A percentile compares a stretch with the other conserved stretches of the same genome.
phyloP scores from a whole-genome alignment of 2,113 vertebrate species.

The Sisor rabdophorus region DNA sequence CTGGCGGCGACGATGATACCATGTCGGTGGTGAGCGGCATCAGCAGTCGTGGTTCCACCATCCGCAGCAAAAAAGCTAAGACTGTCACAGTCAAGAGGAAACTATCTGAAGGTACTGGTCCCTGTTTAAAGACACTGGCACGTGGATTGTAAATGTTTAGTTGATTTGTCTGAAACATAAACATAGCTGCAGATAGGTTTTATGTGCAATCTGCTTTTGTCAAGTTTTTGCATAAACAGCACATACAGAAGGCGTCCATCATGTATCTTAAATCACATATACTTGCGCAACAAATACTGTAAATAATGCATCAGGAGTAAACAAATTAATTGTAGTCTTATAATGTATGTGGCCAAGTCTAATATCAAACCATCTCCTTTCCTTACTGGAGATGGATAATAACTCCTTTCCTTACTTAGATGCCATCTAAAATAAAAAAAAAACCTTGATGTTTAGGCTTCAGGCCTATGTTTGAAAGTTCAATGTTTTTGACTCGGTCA shows the following conservation, averaged over 20 bases:
- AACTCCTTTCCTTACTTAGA: too few relatives aligned
- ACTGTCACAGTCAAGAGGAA: conserved; percentile 86
- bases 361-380: background rate
- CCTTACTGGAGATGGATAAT: too few relatives aligned
- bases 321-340: background rate
- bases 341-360: background rate
- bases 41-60: conserved; percentile 77
- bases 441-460: background rate
- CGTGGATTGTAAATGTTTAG: too few relatives aligned
- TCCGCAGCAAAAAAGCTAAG: conserved; percentile 94
- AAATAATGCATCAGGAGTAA: background rate
- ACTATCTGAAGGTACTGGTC: conserved; percentile 84
- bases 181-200: background rate
- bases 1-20: conserved; percentile 93
- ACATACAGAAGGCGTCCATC: background rate
- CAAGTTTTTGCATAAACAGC: background rate
- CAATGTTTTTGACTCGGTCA: background rate
- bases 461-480: background rate
- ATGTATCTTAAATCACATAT: background rate
- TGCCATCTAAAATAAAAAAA: too few relatives aligned
- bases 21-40: conserved; percentile 94
- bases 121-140: background rate
- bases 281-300: background rate
- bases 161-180: background rate
- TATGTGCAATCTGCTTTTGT: background rate